phyloP scores from a whole-genome alignment of 1,140 invertebrate genomes.

The Polypedilum vanderplanki region DNA sequence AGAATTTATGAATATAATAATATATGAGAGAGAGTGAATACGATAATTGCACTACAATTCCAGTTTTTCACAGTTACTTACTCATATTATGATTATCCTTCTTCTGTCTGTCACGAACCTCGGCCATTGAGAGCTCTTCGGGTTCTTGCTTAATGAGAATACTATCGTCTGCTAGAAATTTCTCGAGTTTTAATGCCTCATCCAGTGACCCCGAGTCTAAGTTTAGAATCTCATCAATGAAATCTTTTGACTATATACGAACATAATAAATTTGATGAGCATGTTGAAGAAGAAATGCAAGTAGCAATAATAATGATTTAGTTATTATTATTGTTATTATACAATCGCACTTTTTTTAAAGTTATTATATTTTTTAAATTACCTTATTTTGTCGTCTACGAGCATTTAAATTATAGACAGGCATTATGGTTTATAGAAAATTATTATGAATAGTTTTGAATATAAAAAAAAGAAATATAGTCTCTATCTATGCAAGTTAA shows the following conservation, averaged over 20 bases:
- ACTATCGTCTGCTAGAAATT: constrained; percentile 44
- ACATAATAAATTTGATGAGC: neutral
- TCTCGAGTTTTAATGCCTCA: constrained; percentile 38
- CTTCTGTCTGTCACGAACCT: constrained; percentile 90
- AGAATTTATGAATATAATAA: too few relatives aligned
- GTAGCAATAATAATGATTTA: neutral
- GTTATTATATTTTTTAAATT: neutral
- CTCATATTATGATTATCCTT: constrained; percentile 99
- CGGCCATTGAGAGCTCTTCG: constrained; percentile 57
- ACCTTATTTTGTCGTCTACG: constrained; percentile 25
- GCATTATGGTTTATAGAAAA: neutral
- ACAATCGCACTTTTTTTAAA: constrained; percentile 22
- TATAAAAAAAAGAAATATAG: neutral
- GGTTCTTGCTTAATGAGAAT: constrained; percentile 61
- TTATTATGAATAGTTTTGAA: neutral
- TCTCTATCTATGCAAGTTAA: neutral
- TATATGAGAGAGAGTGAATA: too few relatives aligned
- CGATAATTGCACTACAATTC: neutral
- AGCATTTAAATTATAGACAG: constrained; percentile 28
- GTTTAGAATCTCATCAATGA: constrained; percentile 69
- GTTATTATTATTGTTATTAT: constrained; percentile 14
- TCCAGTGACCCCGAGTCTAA: constrained; percentile 51
- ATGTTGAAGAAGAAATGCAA: constrained; percentile 2
- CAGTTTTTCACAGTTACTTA: constrained; percentile 50
- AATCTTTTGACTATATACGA: constrained; percentile 60